Base-by-base conservation (phyloP, 2,888 invertebrate genomes). In the Drosophila nr. fundita region DNA sequence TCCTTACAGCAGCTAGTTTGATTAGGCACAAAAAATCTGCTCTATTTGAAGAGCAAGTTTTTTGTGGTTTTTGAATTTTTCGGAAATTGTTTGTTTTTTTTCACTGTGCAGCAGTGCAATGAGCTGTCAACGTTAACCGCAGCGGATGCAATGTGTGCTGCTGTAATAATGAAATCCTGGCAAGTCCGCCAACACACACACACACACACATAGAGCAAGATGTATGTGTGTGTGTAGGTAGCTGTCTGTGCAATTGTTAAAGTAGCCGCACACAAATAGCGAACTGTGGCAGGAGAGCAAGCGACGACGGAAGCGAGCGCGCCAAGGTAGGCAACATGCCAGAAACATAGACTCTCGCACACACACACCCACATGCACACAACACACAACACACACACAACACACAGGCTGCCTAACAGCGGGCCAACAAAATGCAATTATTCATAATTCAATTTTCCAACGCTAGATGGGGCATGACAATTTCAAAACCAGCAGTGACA, bases 361-460 rank as follows among this genome's bases (percentile, higher is more conserved):
- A 38, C n/a, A 40, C 30, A 36, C 8, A 18, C 8, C 4, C 7
- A 1, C 34, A 34, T 30, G 40, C 10, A n/a, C 40, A 30, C 32
- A 36, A n/a, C 45, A 18, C 18, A 49, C 24, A 24, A 24, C 24
- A 24, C 24, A 8, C 50, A 42, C 15, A 45, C 11, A 24, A 18
- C 11, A 36, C 29, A 15, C 27, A 18, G 8, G n/a, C 15, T 15
- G 24, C 8, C 45, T 15, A 24, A 29, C 21, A 45, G 61, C 38
- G 54, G 68, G n/a, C 40, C 67, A 79, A 79, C 76, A 83, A 84
- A 83, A 73, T 83, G 80, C 75, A 87, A 85, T 85, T 85, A 85
- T 85, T 89, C 88, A 85, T 85, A 85, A 85, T 85, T 89, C 80
- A 89, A 85, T 85, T 87, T 89, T 77, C 73, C 50, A 89, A 66